Conservation (phyloP, 92 coral and sea anemone species). For the Montipora capitata region DNA sequence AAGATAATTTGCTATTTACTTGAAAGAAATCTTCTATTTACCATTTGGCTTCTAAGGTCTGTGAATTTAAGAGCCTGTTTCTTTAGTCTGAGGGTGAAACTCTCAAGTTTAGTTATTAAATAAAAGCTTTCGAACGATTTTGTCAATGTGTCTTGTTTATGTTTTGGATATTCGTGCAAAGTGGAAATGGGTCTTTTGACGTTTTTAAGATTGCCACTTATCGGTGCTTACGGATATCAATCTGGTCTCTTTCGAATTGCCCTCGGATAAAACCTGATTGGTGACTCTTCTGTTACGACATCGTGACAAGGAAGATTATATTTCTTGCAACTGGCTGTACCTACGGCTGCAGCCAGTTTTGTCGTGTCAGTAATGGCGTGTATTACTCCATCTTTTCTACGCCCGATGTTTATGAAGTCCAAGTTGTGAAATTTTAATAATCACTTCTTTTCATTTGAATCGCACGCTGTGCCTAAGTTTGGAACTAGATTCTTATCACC, state of each 20-base stretch:
- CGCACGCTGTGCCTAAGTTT: background rate
- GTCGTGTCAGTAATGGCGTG: no score
- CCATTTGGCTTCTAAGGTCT: background rate
- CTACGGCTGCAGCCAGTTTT: no score
- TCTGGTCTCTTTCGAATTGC: no score
- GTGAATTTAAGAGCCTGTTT: background rate
- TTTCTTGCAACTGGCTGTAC: no score
- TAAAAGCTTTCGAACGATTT: background rate
- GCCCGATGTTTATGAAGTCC: no score
- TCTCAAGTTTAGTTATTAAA: background rate
- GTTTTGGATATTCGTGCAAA: background rate
- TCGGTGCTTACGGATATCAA: background rate
- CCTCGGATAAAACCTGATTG: no score
- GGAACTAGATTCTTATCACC: background rate
- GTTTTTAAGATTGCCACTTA: background rate
- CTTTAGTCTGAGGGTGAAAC: background rate
- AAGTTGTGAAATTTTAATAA: no score
- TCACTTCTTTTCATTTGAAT: background rate
- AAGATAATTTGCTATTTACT: slow-evolving; percentile 26
- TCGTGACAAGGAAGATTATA: no score
- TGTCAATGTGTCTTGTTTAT: background rate
- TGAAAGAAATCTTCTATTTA: slow-evolving; percentile 11
- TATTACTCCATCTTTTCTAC: no score
- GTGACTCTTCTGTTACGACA: no score
- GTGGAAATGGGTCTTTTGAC: background rate